Evolutionary conservation across 1,140 invertebrate genomes (phyloP).

Genomic region (Tetramorium alpestre): DNA sequence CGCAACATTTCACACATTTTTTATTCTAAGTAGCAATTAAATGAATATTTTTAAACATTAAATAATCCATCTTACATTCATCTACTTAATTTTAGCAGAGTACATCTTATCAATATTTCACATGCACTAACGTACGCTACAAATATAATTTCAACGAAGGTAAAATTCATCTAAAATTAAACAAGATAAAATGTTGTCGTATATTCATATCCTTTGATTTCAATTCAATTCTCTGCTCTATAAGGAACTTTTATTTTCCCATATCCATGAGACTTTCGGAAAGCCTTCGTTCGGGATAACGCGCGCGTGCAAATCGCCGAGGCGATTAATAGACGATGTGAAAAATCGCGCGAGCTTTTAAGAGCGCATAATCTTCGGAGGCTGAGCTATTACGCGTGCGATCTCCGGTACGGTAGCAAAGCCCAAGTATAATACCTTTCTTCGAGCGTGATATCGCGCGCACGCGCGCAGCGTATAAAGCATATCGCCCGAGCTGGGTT

Average conservation of each 20-base stretch:
- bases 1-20: neutral
- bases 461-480: slow-evolving; percentile 36
- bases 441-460: slow-evolving; percentile 50
- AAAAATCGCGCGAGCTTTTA: slow-evolving; percentile 38
- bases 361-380: slow-evolving; percentile 54
- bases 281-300: neutral
- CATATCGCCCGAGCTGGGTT: slow-evolving; percentile 34
- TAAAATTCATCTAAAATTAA: neutral
- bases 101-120: neutral
- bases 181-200: neutral
- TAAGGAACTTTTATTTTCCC: neutral
- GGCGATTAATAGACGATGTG: slow-evolving; percentile 7
- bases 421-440: slow-evolving; percentile 57
- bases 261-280: neutral
- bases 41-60: neutral
- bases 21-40: neutral
- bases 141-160: neutral
- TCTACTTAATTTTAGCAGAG: neutral
- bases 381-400: neutral
- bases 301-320: slow-evolving; percentile 5
- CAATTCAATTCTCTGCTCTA: no score
- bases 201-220: neutral
- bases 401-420: slow-evolving; percentile 34
- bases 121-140: neutral
- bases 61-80: neutral